Evolutionary conservation across 2,797 vertebrate species (phyloP).

Genomic region (Sternarchorhynchus goeldii): DNA sequence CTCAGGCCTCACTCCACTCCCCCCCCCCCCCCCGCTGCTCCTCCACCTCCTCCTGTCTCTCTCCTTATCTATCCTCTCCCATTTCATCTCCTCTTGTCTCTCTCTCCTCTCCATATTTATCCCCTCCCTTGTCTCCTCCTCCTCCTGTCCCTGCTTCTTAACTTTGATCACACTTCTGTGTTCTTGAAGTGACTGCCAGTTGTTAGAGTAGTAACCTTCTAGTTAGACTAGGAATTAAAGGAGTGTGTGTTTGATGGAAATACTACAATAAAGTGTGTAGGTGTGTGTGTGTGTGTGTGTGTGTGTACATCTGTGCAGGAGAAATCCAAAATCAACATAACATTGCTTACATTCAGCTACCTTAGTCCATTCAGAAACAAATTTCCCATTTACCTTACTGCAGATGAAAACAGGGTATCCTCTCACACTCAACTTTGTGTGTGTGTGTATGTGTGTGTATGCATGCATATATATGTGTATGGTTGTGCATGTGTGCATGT

Average conservation of each 20-base stretch:
- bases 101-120: too few species aligned
- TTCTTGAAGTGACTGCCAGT: too few species aligned
- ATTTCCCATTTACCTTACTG: constrained; percentile 34
- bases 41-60: too few species aligned
- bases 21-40: too few species aligned
- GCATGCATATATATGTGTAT: not conserved
- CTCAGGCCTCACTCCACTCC: too few species aligned
- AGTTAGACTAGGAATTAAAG: not conserved
- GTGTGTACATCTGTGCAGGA: not conserved
- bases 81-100: too few species aligned
- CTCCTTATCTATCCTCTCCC: too few species aligned
- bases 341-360: constrained; percentile 30
- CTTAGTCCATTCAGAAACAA: constrained; percentile 38
- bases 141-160: too few species aligned
- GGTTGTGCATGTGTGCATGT: constrained; percentile 7
- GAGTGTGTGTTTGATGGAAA: constrained; percentile 9
- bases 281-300: too few species aligned
- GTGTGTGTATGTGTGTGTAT: constrained; percentile 14
- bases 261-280: not conserved
- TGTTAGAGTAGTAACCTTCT: too few species aligned
- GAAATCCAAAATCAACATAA: constrained; percentile 35
- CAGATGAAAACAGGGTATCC: constrained; percentile 6
- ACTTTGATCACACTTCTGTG: too few species aligned
- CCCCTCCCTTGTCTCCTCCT: too few species aligned
- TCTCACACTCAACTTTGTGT: not conserved